Conservation (phyloP, 2,113 vertebrate species). For the Cairina moschata region DNA sequence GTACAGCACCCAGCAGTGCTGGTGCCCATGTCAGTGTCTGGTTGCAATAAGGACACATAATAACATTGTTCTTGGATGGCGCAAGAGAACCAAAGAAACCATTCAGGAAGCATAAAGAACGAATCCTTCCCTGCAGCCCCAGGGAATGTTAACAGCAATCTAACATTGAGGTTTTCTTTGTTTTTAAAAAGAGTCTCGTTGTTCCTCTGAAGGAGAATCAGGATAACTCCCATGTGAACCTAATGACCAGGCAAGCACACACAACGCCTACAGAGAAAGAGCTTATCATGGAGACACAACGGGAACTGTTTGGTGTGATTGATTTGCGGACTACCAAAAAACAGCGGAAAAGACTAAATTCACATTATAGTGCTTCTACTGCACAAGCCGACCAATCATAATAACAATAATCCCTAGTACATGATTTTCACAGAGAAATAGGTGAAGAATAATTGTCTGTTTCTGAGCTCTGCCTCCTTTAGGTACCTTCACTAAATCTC, state of each 20-base stretch:
- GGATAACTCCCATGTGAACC: neutral
- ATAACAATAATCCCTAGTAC: neutral
- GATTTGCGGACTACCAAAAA: neutral
- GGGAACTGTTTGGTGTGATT: neutral
- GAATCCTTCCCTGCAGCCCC: neutral
- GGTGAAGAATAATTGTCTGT: neutral
- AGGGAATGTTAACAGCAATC: neutral
- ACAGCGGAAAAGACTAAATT: neutral
- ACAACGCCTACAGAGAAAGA: neutral
- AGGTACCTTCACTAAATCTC: neutral
- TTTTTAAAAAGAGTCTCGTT: neutral
- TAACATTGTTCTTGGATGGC: neutral
- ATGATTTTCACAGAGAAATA: slow-evolving; percentile 13
- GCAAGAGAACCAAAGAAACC: neutral
- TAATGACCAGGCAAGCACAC: neutral
- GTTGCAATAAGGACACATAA: slow-evolving; percentile 8
- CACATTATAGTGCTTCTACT: neutral
- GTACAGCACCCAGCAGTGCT: neutral
- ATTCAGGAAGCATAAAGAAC: slow-evolving; percentile 6
- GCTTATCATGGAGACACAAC: neutral
- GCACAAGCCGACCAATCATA: neutral
- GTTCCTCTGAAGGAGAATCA: neutral
- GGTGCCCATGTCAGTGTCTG: neutral
- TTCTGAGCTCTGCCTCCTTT: neutral
- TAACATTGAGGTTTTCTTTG: neutral